These are phyloP conservation scores for Babylonia areolata DNA, from an alignment of 1,140 invertebrate genomes.

Conservation along the genomic window DNA sequence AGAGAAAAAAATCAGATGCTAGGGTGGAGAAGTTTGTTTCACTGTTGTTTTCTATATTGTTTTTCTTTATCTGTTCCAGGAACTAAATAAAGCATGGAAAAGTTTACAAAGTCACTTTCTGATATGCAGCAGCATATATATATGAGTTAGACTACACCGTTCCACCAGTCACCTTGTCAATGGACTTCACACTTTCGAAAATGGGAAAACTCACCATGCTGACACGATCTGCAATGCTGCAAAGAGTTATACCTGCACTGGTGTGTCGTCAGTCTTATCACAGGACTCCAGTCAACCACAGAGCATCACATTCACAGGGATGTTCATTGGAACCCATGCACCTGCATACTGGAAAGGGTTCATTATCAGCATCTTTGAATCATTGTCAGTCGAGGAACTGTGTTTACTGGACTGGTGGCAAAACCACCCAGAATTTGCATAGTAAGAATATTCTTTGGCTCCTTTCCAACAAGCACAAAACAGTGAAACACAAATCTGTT, in stretches of 20 bases:
- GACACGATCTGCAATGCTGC: not conserved
- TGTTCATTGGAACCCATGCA: not conserved
- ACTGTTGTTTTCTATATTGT: not conserved
- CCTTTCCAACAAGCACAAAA: too few species aligned
- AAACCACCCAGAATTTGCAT: not conserved
- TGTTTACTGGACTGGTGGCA: not conserved
- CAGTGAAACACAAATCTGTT: too few species aligned
- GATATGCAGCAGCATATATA: not conserved
- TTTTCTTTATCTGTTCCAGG: not conserved
- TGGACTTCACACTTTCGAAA: not conserved
- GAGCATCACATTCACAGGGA: not conserved
- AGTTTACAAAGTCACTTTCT: not conserved
- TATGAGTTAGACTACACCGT: not conserved
- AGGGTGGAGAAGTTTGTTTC: too few species aligned
- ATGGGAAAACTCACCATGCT: not conserved
- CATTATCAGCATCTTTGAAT: too few species aligned
- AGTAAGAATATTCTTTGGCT: not conserved
- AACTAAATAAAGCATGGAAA: not conserved
- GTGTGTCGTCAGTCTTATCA: not conserved
- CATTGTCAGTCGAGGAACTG: not conserved
- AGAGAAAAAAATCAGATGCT: too few species aligned
- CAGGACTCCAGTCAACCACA: not conserved
- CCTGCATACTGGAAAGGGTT: not conserved
- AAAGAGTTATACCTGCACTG: not conserved
- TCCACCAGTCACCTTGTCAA: not conserved